Evolutionary conservation across 2,113 vertebrate genomes (phyloP).

Genomic region (Propithecus coquereli): DNA sequence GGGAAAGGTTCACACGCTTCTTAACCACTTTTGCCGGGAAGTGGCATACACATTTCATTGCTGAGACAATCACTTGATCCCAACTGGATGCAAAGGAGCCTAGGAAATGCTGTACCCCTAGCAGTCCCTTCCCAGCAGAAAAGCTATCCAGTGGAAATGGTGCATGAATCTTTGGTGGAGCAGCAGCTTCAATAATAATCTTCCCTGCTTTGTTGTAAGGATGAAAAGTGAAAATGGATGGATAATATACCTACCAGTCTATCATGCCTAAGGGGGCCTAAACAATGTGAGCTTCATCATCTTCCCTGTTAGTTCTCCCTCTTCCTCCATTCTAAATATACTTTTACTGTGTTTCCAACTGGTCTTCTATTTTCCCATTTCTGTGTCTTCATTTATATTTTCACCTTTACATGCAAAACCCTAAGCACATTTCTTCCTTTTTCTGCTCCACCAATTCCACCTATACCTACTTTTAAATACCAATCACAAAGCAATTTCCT

Average conservation of each 20-base stretch:
- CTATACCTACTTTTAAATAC: not conserved
- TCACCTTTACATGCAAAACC: not conserved
- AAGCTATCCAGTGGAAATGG: not conserved
- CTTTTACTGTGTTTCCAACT: not conserved
- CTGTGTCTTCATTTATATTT: not conserved
- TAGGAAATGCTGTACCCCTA: not conserved
- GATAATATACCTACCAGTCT: too few relatives aligned
- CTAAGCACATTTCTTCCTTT: not conserved
- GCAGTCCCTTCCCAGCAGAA: not conserved
- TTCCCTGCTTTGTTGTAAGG: not conserved
- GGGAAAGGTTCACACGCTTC: not conserved
- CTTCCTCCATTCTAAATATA: not conserved
- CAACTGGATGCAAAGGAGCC: not conserved
- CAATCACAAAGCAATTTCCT: not conserved
- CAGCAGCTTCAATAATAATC: not conserved
- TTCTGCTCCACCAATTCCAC: not conserved
- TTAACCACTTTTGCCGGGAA: not conserved
- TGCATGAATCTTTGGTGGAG: not conserved
- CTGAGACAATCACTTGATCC: not conserved
- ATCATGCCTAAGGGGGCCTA: not conserved
- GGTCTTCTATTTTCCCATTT: not conserved
- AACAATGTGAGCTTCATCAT: not conserved
- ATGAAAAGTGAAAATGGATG: not conserved
- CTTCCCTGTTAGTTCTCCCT: not conserved
- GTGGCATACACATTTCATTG: not conserved